Percentiles rank a stretch among this genome's conserved stretches.
phyloP scores from a whole-genome alignment of 2,113 vertebrate genomes.

The Boleophthalmus pectinirostris region DNA sequence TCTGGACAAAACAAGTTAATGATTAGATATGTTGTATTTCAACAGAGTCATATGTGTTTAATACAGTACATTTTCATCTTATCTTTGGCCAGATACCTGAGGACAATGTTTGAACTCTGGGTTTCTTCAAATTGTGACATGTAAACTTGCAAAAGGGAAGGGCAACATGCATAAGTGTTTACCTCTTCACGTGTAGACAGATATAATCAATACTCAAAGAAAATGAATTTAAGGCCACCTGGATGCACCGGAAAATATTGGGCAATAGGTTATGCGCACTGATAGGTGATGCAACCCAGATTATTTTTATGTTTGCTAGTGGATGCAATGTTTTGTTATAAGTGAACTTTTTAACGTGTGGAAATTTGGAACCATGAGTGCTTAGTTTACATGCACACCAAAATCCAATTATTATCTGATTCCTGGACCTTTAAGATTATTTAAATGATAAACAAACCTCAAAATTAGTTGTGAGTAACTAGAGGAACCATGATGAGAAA shows the following conservation, averaged over 20 bases:
- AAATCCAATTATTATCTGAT: too few species aligned
- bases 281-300: neutral
- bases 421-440: too few species aligned
- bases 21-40: slow-evolving; percentile 35
- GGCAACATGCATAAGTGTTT: neutral
- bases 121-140: slow-evolving; percentile 28
- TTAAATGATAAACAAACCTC: too few species aligned
- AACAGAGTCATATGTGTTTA: slow-evolving; percentile 42
- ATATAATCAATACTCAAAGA: neutral
- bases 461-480: too few species aligned
- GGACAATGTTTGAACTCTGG: slow-evolving; percentile 38
- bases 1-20: slow-evolving; percentile 28
- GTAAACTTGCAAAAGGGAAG: slow-evolving; percentile 17
- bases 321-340: neutral
- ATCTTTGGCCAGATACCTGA: slow-evolving; percentile 49
- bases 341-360: neutral
- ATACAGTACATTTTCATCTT: slow-evolving; percentile 49
- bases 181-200: neutral
- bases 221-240: neutral
- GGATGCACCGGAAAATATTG: neutral
- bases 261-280: neutral
- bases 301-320: neutral
- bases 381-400: too few species aligned
- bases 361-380: neutral
- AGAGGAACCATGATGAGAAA: too few species aligned